Conservation (phyloP, 2,113 vertebrate genomes). For the Setophaga kirtlandii region DNA sequence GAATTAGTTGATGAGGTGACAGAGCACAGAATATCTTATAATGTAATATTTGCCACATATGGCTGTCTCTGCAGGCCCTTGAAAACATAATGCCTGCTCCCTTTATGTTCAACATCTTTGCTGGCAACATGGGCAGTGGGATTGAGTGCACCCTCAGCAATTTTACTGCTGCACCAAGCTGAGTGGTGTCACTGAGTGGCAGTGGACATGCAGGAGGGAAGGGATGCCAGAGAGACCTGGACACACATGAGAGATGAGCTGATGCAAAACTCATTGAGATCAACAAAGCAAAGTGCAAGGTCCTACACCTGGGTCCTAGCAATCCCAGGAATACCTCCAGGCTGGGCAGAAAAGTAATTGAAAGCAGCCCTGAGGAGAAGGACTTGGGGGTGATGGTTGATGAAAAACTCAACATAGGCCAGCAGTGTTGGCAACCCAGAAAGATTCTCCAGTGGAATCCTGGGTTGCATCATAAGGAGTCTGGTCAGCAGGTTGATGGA, state of each 20-base stretch:
- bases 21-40: background rate
- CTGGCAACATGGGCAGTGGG: background rate
- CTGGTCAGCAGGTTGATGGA: background rate
- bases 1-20: background rate
- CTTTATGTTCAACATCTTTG: background rate
- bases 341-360: background rate
- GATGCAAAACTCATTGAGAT: background rate
- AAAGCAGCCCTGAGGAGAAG: background rate
- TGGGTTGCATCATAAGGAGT: background rate
- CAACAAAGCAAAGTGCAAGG: background rate
- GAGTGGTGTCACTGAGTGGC: background rate
- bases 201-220: background rate
- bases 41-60: background rate
- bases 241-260: background rate
- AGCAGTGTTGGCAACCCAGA: background rate
- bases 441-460: background rate
- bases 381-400: background rate
- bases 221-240: background rate
- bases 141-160: background rate
- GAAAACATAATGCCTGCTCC: background rate
- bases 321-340: background rate
- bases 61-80: background rate
- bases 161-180: background rate
- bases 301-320: background rate
- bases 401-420: background rate